Percentiles rank a stretch among this genome's conserved stretches.
Evolutionary conservation across 2,113 vertebrate genomes (phyloP).

Genomic region (Erythrolamprus reginae): DNA sequence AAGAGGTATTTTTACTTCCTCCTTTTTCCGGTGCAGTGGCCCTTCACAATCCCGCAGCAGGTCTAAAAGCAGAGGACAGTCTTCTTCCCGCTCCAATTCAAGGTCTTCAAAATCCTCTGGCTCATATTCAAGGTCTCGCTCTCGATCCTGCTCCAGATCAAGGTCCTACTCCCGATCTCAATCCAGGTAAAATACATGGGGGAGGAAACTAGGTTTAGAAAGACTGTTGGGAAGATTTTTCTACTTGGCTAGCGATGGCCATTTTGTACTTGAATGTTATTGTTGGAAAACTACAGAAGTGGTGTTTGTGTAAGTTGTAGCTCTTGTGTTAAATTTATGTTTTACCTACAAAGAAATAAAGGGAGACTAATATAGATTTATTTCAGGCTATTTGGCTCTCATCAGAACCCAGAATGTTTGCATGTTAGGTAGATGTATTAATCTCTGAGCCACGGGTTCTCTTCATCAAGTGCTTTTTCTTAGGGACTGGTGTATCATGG

Average conservation of each 20-base stretch:
- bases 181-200: constrained; percentile 74
- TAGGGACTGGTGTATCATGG: too few relatives aligned
- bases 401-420: too few relatives aligned
- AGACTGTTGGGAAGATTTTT: not conserved
- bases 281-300: not conserved
- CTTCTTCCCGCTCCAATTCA: constrained; percentile 87
- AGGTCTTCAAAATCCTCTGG: constrained; percentile 90
- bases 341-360: too few relatives aligned
- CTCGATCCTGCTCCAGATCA: constrained; percentile 78
- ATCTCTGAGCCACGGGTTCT: too few relatives aligned
- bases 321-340: not conserved
- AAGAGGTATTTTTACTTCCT: not conserved
- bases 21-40: constrained; percentile 56
- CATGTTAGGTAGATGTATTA: too few relatives aligned
- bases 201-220: not conserved
- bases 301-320: not conserved
- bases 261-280: not conserved
- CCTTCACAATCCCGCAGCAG: constrained; percentile 82
- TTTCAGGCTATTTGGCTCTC: too few relatives aligned
- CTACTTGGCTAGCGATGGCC: not conserved
- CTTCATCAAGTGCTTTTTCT: too few relatives aligned
- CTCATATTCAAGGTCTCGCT: constrained; percentile 82
- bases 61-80: constrained; percentile 89
- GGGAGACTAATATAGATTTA: too few relatives aligned
- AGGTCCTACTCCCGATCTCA: constrained; percentile 87